These are phyloP conservation scores for Chymomyza costata DNA, from an alignment of 1,140 invertebrate genomes.

Conservation along the genomic window DNA sequence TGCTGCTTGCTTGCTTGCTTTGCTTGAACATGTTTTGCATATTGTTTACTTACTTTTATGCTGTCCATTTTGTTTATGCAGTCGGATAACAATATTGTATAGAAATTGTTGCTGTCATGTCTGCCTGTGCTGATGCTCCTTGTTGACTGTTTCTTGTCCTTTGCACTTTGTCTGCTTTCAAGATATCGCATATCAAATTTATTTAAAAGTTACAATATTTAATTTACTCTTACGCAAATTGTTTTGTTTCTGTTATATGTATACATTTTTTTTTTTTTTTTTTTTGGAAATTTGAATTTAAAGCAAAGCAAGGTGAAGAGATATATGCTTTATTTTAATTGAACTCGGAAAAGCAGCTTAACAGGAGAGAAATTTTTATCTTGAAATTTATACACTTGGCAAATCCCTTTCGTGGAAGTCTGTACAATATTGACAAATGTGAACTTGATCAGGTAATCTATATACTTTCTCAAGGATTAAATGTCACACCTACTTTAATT, in stretches of 20 bases:
- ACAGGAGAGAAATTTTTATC: too few relatives aligned
- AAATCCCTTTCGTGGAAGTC: too few relatives aligned
- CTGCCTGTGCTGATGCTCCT: neutral
- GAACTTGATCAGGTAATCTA: too few relatives aligned
- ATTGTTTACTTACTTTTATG: constrained; percentile 61
- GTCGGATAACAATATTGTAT: constrained; percentile 13
- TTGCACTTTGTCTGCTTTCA: constrained; percentile 30
- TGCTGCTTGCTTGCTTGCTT: neutral
- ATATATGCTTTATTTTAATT: too few relatives aligned
- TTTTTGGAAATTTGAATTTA: too few relatives aligned
- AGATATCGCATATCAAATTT: constrained; percentile 50
- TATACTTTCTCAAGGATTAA: too few relatives aligned
- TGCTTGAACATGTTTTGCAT: constrained; percentile 53
- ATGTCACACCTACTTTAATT: too few relatives aligned
- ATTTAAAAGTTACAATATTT: constrained; percentile 64
- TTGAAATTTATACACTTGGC: too few relatives aligned
- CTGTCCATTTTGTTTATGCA: constrained; percentile 39
- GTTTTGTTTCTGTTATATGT: constrained; percentile 45
- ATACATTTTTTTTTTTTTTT: constrained; percentile 23
- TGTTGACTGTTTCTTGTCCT: constrained; percentile 18
- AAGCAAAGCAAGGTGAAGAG: too few relatives aligned
- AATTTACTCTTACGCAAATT: constrained; percentile 63
- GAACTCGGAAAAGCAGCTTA: too few relatives aligned
- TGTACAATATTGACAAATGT: too few relatives aligned
- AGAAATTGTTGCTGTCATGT: too few relatives aligned